A percentile compares a stretch with the other conserved stretches of the same genome.
Evolutionary conservation across 2,797 vertebrate genomes (phyloP).

Genomic region (Knipowitschia caucasica): DNA sequence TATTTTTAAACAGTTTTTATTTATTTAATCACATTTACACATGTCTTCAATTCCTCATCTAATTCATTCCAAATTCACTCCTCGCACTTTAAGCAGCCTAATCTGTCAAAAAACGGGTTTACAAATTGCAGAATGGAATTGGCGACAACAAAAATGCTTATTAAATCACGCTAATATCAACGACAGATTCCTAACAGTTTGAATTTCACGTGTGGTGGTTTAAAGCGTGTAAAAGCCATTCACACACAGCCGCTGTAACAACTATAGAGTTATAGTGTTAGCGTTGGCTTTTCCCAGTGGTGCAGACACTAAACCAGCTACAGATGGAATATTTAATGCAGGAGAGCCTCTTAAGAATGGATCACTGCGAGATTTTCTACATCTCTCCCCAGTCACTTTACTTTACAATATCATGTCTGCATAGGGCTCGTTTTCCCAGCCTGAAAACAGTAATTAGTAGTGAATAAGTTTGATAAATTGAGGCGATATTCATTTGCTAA

Average conservation of each 20-base stretch:
- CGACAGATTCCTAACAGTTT: constrained; percentile 21
- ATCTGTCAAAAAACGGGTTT: too few species aligned
- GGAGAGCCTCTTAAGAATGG: constrained; percentile 37
- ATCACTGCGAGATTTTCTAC: constrained; percentile 35
- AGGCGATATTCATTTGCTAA: too few species aligned
- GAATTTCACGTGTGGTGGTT: constrained; percentile 24
- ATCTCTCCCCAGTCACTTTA: constrained; percentile 12
- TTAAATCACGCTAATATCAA: neutral
- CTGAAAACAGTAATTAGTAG: too few species aligned
- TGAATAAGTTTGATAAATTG: too few species aligned
- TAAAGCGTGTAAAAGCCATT: constrained; percentile 24
- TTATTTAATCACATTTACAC: too few species aligned
- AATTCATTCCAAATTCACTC: too few species aligned
- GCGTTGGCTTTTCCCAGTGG: constrained; percentile 26
- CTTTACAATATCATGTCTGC: constrained; percentile 10
- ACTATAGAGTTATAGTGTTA: constrained; percentile 23
- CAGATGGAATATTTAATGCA: constrained; percentile 57
- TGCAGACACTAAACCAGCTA: constrained; percentile 44
- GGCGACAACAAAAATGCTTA: too few species aligned
- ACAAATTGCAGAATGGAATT: too few species aligned
- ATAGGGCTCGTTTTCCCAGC: too few species aligned
- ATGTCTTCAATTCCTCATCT: too few species aligned
- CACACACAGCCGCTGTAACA: constrained; percentile 24
- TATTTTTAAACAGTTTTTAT: too few species aligned
- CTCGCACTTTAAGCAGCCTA: too few species aligned